Conservation (phyloP, 2,888 invertebrate genomes). For the Chrysolina oricalcia region DNA sequence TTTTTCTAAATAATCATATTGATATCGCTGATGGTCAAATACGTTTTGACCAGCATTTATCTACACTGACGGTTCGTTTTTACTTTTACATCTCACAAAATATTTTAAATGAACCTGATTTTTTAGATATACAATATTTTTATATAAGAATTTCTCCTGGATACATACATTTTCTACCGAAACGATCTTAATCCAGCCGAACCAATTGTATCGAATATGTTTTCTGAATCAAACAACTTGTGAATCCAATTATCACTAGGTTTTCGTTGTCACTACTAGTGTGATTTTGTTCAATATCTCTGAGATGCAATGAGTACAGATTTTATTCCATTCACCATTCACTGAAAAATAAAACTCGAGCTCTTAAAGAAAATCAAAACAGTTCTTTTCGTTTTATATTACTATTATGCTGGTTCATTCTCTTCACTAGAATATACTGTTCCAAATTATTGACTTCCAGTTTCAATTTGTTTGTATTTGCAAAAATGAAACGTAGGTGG, state of each 20-base stretch:
- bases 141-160: slow-evolving; percentile 3
- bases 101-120: not conserved
- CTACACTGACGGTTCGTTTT: not conserved
- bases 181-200: slow-evolving; percentile 1
- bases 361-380: not conserved
- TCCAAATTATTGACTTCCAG: no score
- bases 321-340: not conserved
- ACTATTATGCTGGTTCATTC: no score
- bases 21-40: not conserved
- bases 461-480: no score
- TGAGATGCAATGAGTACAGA: not conserved
- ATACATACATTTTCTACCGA: not conserved
- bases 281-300: slow-evolving; percentile 6
- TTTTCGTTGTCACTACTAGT: not conserved
- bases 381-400: not conserved
- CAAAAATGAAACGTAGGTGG: no score
- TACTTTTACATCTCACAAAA: not conserved
- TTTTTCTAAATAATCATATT: not conserved
- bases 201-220: slow-evolving; percentile 5
- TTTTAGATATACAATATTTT: slow-evolving; percentile 19
- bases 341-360: not conserved
- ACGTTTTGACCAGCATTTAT: not conserved
- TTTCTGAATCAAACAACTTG: slow-evolving; percentile 5
- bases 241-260: not conserved
- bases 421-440: no score